phyloP scores from a whole-genome alignment of 2,797 vertebrate genomes.

The Rhinichthys osculus region DNA sequence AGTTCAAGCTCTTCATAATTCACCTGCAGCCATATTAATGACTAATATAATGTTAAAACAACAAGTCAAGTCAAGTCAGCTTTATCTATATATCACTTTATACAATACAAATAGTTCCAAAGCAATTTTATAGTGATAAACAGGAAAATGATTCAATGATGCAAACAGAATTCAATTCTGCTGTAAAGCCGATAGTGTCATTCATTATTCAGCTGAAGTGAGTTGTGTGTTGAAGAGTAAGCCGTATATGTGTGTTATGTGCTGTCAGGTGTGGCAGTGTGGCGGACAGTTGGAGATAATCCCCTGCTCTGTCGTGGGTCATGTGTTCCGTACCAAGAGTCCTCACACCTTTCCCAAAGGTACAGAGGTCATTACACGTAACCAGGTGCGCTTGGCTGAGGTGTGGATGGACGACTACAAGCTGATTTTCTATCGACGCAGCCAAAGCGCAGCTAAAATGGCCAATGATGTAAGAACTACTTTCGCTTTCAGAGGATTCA shows the following conservation, averaged over 20 bases:
- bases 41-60: neutral
- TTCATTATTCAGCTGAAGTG: neutral
- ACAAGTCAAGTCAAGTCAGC: neutral
- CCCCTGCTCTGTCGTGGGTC: constrained; percentile 95
- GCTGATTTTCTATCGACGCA: constrained; percentile 89
- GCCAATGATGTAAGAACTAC: constrained; percentile 82
- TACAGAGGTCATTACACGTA: constrained; percentile 90
- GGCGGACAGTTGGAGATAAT: constrained; percentile 95
- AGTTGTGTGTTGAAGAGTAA: neutral
- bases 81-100: neutral
- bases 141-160: no score
- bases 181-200: neutral
- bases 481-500: neutral
- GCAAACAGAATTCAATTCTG: no score
- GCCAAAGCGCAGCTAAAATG: constrained; percentile 85
- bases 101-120: neutral
- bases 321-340: constrained; percentile 95
- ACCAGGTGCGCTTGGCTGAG: constrained; percentile 94
- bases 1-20: constrained; percentile 61
- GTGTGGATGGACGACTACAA: constrained; percentile 97
- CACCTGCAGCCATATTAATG: neutral
- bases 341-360: constrained; percentile 96
- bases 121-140: no score
- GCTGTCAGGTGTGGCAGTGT: constrained; percentile 93
- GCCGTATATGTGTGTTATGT: neutral